phyloP scores from a whole-genome alignment of 2,888 invertebrate genomes.

The Hyalella azteca region DNA sequence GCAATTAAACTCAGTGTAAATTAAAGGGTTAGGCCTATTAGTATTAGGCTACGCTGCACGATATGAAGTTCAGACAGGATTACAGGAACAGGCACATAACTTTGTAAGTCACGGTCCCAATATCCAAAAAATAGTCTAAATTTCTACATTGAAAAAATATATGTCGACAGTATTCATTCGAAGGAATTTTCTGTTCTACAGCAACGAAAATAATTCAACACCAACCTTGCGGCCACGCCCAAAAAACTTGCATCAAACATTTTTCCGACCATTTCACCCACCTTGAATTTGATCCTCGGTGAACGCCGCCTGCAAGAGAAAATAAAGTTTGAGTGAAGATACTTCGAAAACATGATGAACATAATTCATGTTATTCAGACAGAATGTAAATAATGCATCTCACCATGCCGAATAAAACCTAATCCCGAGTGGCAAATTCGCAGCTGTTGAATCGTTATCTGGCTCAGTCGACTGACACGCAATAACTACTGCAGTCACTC shows the following conservation, averaged over 20 bases:
- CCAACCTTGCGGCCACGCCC: background rate
- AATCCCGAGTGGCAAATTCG: background rate
- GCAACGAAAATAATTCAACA: too few relatives aligned
- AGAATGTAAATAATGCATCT: background rate
- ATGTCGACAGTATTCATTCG: too few relatives aligned
- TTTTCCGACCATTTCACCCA: constrained; percentile 68
- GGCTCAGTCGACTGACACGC: background rate
- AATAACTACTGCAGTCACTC: too few relatives aligned
- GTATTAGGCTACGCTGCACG: too few relatives aligned
- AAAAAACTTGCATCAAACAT: background rate
- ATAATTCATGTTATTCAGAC: background rate
- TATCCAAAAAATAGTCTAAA: too few relatives aligned
- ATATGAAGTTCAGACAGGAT: too few relatives aligned
- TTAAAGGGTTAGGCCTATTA: too few relatives aligned
- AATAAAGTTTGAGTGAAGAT: background rate
- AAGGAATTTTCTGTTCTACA: too few relatives aligned
- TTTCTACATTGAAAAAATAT: too few relatives aligned
- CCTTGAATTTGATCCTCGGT: constrained; percentile 91
- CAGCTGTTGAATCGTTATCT: background rate
- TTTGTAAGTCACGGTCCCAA: too few relatives aligned
- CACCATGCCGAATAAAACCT: background rate
- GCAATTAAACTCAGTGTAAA: too few relatives aligned
- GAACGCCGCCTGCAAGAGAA: constrained; percentile 73
- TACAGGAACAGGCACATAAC: too few relatives aligned
- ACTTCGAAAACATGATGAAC: background rate